Base-by-base conservation (phyloP, 2,888 invertebrate genomes). In the Idaea biselata region DNA sequence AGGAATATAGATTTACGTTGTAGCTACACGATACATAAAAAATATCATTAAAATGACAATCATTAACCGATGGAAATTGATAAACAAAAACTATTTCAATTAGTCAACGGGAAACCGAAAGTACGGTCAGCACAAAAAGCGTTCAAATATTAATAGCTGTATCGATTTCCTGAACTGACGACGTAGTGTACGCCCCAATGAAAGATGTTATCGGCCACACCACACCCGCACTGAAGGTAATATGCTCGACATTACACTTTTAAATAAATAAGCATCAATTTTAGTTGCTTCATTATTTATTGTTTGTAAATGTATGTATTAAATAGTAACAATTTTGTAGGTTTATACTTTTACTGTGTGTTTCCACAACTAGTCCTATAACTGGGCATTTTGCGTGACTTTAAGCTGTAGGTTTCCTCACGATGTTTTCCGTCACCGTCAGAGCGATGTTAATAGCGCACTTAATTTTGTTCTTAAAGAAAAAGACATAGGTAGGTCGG, bases 91-190 rank as follows among this genome's bases (percentile, higher is more conserved):
- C 82, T 84, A 86, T 88, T 86, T 87, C 87, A 89, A 89, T 90
- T 87, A 88, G 60, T 58, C 33, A 78, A 73, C 76, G 73, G 78
- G 76, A 76, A 80, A 74, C 74, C 64, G 73, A 66, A 79, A 77
- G 78, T 81, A 80, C 71, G 74, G 79, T 73, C 79, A 79, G 76
- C 77, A 79, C 78, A 78, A 82, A 83, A 85, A 79, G 73, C 73
- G 75, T 84, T 90, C 83, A 91, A 91, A 91, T 89, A 91, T 91
- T 90, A 88, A 91, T 90, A 78, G 78, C 66, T 68, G 77, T 89
- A 90, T 90, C 84, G 91, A 90, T 91, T 72, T 65, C 67, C 68
- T 65, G 68, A 60, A 67, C 62, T 66, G 60, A 72, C 68, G 65
- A 69, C 65, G 80, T 77, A 75, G 80, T 82, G 82, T 81, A 84